Conservation (phyloP, 1,140 invertebrate genomes). For the Drosophila lacteicornis region DNA sequence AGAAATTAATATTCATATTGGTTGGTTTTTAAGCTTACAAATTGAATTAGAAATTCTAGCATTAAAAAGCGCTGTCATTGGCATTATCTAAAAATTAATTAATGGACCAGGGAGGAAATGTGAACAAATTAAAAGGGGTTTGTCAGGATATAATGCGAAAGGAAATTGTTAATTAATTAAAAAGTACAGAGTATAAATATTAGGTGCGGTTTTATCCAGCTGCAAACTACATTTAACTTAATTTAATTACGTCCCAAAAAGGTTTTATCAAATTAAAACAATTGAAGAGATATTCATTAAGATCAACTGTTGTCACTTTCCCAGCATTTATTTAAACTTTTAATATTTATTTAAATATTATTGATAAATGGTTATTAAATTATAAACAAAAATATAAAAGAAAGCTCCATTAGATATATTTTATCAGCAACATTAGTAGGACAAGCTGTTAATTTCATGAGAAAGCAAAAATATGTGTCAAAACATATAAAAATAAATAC, state of each 20-base stretch:
- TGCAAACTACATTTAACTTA: no score
- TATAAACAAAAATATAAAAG: background rate
- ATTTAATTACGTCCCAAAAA: no score
- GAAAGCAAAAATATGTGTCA: background rate
- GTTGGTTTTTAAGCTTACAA: background rate
- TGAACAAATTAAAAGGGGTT: background rate
- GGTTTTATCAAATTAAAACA: no score
- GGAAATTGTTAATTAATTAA: background rate
- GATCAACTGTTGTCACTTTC: no score
- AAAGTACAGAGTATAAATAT: no score
- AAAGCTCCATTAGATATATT: background rate
- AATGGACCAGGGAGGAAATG: no score
- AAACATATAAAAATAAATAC: background rate
- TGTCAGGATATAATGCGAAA: background rate
- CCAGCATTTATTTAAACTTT: no score
- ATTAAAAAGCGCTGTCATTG: background rate
- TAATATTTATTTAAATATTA: no score
- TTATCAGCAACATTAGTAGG: no score
- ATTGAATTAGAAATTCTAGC: constrained; percentile 5
- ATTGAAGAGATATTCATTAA: no score
- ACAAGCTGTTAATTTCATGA: no score
- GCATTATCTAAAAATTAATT: background rate
- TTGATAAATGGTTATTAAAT: background rate
- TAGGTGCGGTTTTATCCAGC: no score
- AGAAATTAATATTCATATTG: constrained; percentile 14